Base-by-base conservation (phyloP, 2,113 vertebrate species). In the Australoheros scitulus region DNA sequence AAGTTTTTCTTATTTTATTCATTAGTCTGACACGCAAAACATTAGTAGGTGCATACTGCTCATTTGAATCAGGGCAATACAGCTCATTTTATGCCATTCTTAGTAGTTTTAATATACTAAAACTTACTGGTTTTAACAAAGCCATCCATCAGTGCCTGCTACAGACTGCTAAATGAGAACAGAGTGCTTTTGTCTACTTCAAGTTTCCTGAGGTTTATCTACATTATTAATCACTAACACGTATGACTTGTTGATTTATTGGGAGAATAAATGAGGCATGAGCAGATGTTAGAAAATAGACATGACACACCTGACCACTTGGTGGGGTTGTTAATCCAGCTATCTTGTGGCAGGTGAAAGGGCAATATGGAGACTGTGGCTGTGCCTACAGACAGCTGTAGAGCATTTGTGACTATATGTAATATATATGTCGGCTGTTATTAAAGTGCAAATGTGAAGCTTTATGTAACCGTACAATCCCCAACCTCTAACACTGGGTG, bases 251-350 rank as follows among this genome's bases (percentile, higher is more conserved):
- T 55, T 57, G 70, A 84, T 88, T 63, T 59, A 81, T 70, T 79
- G 75, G 65, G 8, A 47, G 50, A 77, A 41, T 38, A 83, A 83
- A 89, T 70, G 52, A 79, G 70, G 20, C 38, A 14, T 5, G 17
- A 77, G 63, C 41, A 18, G 59, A 34, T 63, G 41, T 77, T 26
- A 56, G 60, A 38, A 55, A 56, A 61, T 59, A 55, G 80, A 85
- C 50, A 58, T 94, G 89, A 89, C 88, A 81, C 84, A 90, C 92
- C 91, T 93, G 90, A 88, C 93, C 93, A 94, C 93, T 93, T 89
- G 92, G 92, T 92, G 93, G 93, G 87, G 92, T 91, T 92, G 92
- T 94, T 90, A 85, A 91, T 92, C 93, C 92, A 94, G 88, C 84
- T 90, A 93, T 94, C 63, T 43, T 77, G 34, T 36, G 32, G 60